phyloP scores from a whole-genome alignment of 2,113 vertebrate genomes.

The Chamaea fasciata region DNA sequence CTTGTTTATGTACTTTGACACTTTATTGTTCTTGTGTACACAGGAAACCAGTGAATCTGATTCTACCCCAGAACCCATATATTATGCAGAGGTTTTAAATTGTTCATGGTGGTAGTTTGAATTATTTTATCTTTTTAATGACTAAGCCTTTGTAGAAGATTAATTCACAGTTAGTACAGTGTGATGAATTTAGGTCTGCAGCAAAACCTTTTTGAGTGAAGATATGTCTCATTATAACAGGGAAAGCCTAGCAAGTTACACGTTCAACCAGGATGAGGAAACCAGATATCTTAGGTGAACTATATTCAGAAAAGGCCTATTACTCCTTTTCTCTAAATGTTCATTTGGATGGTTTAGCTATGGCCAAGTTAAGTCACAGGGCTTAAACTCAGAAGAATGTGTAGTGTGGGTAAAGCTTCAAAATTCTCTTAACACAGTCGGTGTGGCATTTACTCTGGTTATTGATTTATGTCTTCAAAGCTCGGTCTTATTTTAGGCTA shows the following conservation, averaged over 20 bases:
- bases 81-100: neutral
- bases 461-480: constrained; percentile 46
- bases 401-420: neutral
- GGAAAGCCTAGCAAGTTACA: neutral
- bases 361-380: neutral
- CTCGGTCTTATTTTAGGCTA: constrained; percentile 35
- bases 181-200: neutral
- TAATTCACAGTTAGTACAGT: neutral
- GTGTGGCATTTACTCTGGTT: neutral
- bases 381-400: neutral
- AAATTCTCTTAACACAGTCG: neutral
- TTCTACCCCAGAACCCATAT: neutral
- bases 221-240: neutral
- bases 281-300: neutral
- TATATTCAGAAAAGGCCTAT: neutral
- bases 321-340: neutral
- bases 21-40: neutral
- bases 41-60: neutral
- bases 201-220: neutral
- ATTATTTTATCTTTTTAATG: neutral
- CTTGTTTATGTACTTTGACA: neutral
- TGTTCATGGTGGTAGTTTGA: neutral
- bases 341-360: neutral
- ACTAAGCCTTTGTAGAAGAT: neutral
- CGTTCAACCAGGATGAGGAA: neutral